phyloP scores from a whole-genome alignment of 2,113 vertebrate species.

The Psephotus haematonotus region DNA sequence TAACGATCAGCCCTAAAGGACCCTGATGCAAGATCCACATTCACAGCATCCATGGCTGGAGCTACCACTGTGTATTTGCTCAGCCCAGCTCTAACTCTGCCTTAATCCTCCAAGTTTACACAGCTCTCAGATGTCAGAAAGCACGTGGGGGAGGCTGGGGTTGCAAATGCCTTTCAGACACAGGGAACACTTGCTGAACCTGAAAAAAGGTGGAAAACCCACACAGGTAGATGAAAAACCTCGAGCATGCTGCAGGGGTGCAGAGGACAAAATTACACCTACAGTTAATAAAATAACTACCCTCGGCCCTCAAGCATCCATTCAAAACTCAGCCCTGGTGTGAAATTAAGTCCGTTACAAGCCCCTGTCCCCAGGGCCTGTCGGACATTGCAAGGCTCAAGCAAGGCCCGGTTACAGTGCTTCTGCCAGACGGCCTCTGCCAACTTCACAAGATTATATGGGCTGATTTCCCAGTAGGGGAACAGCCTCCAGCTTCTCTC shows the following conservation, averaged over 20 bases:
- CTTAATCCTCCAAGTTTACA: conserved; percentile 25
- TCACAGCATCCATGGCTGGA: not conserved
- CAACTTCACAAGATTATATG: not conserved
- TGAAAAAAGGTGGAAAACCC: not conserved
- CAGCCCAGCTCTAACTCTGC: conserved; percentile 19
- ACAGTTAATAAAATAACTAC: not conserved
- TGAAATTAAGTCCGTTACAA: not conserved
- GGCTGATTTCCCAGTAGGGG: conserved; percentile 44
- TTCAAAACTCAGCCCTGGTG: not conserved
- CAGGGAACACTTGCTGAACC: not conserved
- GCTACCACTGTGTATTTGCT: not conserved
- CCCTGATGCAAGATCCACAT: not conserved
- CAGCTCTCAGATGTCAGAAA: conserved; percentile 2
- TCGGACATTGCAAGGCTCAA: not conserved
- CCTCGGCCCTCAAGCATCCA: not conserved
- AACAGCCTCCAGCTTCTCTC: conserved; percentile 22
- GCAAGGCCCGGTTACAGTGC: not conserved
- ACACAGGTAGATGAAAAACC: not conserved
- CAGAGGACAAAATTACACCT: not conserved
- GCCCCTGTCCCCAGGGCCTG: not conserved
- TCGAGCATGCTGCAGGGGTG: not conserved
- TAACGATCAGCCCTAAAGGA: not conserved
- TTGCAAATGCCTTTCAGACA: not conserved
- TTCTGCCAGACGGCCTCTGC: conserved; percentile 16
- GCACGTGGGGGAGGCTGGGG: not conserved